A percentile compares a stretch with the other conserved stretches of the same genome.
These are phyloP conservation scores for Diadumene lineata DNA, from an alignment of 92 coral and sea anemone genomes.

Conservation along the genomic window DNA sequence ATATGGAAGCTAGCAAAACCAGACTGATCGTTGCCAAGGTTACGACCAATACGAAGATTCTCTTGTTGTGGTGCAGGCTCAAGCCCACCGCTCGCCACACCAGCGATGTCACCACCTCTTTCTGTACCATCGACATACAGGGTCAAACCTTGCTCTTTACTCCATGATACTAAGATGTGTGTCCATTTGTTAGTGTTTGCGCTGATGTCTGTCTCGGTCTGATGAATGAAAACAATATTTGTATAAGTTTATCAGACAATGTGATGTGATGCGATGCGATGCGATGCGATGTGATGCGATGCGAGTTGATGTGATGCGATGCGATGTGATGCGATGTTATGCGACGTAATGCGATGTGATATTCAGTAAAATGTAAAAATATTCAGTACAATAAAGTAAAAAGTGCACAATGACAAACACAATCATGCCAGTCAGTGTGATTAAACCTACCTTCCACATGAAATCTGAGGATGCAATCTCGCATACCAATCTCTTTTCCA, in stretches of 20 bases:
- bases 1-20: slow-evolving; percentile 74
- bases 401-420: not conserved
- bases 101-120: slow-evolving; percentile 59
- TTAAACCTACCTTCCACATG: slow-evolving; percentile 77
- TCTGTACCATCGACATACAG: slow-evolving; percentile 73
- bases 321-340: not conserved
- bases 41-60: slow-evolving; percentile 85
- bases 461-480: slow-evolving; percentile 76
- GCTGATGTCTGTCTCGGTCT: slow-evolving; percentile 75
- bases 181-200: slow-evolving; percentile 68
- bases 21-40: slow-evolving; percentile 69
- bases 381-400: no score
- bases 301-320: not conserved
- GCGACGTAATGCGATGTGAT: not conserved
- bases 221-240: not conserved
- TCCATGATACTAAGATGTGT: slow-evolving; percentile 80
- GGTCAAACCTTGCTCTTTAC: slow-evolving; percentile 55
- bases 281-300: not conserved
- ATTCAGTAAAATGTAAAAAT: no score
- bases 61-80: slow-evolving; percentile 49
- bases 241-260: not conserved
- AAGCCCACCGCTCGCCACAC: slow-evolving; percentile 62
- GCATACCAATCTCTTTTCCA: slow-evolving; percentile 71
- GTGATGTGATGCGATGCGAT: not conserved
- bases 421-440: no score